Conservation (phyloP, 2,888 invertebrate species). For the Pterostichus niger region DNA sequence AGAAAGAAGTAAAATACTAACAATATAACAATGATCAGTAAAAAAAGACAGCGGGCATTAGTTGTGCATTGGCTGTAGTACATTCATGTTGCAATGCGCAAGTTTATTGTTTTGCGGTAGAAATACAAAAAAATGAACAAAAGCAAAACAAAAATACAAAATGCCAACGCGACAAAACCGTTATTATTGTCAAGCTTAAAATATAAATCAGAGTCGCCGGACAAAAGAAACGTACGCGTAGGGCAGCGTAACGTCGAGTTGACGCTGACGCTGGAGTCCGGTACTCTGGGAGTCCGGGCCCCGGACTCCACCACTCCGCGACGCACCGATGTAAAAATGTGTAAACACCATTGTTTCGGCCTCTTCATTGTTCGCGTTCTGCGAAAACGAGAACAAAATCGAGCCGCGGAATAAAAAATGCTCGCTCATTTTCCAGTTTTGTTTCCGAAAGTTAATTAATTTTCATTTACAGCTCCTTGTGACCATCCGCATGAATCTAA, state of each 20-base stretch:
- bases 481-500: too few species aligned
- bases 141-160: constrained; percentile 57
- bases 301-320: neutral
- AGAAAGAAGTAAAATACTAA: constrained; percentile 3
- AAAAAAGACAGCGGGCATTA: neutral
- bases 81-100: constrained; percentile 1
- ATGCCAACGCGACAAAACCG: constrained; percentile 58
- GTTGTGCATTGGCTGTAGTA: constrained; percentile 43
- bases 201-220: constrained; percentile 55
- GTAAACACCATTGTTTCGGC: constrained; percentile 64
- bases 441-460: constrained; percentile 61
- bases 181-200: constrained; percentile 63
- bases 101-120: constrained; percentile 57
- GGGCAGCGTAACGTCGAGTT: neutral
- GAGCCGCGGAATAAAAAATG: constrained; percentile 52
- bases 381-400: constrained; percentile 39
- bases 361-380: constrained; percentile 61
- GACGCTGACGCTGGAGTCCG: constrained; percentile 8
- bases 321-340: constrained; percentile 58
- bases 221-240: constrained; percentile 62
- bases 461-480: constrained; percentile 44
- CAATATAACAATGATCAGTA: constrained; percentile 20
- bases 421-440: constrained; percentile 56
- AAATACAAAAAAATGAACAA: constrained; percentile 47
- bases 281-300: too few species aligned